Base-by-base conservation (phyloP, 1,140 invertebrate genomes). In the Asbolus verrucosus region DNA sequence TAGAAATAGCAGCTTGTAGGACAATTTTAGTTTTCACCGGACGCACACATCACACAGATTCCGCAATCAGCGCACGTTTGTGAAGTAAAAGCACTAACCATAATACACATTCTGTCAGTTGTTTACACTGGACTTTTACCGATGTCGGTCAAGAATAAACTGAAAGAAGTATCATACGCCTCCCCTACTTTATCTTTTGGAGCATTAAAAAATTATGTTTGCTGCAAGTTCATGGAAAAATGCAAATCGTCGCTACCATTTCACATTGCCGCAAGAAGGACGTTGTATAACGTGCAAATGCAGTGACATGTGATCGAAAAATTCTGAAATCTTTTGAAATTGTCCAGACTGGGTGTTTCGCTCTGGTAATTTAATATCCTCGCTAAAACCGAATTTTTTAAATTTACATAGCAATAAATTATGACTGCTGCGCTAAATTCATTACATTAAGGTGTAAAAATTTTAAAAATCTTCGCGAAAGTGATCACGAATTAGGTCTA, bases 31-130 rank as follows among this genome's bases (percentile, higher is more conserved):
- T 54, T 54, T 54, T 54, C 46, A 54, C 46, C 46, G 27, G 15
- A 50, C 21, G 21, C 46, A 27, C 19, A 27, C 14, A 41, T 8
- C 11, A 46, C 21, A 54, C 46, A 30, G 11, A 54, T 27, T 54
- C 27, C 11, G 21, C 11, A 54, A 54, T 6, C 46, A 54, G 8
- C 46, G 27, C 46, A 54, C 11, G 46, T 54, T 36, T 3, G 15
- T 18, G 21, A 27, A 54, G 46, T 54, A 54, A 54, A 54, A 54
- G 46, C 21, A 54, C 46, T 30, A 54, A 54, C 46, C 46, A 27
- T 54, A n/a, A 21, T 54, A n/a, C 11, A 16, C 11, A 21, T 54
- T 27, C 9, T 6, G 19, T 8, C 11, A 24, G n/a, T n/a, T n/a
- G n/a, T n/a, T n/a, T n/a, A n/a, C n/a, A n/a, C n/a, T 18, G 21